A percentile compares a stretch with the other conserved stretches of the same genome.
phyloP scores from a whole-genome alignment of 2,797 vertebrate genomes.

The Pseudopleuronectes americanus region DNA sequence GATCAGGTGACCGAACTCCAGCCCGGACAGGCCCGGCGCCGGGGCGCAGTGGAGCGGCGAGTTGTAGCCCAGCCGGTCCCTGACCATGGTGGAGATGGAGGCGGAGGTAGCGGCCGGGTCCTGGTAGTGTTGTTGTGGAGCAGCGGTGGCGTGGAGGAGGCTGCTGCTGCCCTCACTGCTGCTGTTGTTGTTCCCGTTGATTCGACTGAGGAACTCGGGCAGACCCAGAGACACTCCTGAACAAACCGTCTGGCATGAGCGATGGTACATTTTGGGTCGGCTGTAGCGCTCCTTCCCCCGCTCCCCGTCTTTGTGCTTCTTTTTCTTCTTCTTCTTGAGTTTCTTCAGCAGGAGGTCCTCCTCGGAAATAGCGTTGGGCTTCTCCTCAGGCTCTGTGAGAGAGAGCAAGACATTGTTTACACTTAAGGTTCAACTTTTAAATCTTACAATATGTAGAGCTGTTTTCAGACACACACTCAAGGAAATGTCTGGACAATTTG shows the following conservation, averaged over 20 bases:
- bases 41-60: conserved; percentile 67
- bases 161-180: conserved; percentile 39
- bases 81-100: conserved; percentile 59
- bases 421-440: neutral
- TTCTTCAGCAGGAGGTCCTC: conserved; percentile 95
- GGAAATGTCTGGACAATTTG: neutral
- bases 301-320: conserved; percentile 99
- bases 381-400: conserved; percentile 88
- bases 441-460: neutral
- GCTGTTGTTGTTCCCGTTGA: conserved; percentile 70
- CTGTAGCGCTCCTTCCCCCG: conserved; percentile 90
- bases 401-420: neutral
- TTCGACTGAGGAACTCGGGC: conserved; percentile 72
- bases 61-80: conserved; percentile 71
- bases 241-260: conserved; percentile 95
- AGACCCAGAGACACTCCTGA: conserved; percentile 85
- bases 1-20: conserved; percentile 94
- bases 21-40: conserved; percentile 83
- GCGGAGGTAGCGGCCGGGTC: conserved; percentile 55
- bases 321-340: conserved; percentile 99
- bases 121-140: conserved; percentile 72
- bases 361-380: conserved; percentile 88
- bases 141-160: conserved; percentile 75
- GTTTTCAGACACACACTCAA: neutral
- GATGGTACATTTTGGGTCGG: conserved; percentile 95